Evolutionary conservation across 2,113 vertebrate genomes (phyloP).

Genomic region (Galeopterus variegatus): DNA sequence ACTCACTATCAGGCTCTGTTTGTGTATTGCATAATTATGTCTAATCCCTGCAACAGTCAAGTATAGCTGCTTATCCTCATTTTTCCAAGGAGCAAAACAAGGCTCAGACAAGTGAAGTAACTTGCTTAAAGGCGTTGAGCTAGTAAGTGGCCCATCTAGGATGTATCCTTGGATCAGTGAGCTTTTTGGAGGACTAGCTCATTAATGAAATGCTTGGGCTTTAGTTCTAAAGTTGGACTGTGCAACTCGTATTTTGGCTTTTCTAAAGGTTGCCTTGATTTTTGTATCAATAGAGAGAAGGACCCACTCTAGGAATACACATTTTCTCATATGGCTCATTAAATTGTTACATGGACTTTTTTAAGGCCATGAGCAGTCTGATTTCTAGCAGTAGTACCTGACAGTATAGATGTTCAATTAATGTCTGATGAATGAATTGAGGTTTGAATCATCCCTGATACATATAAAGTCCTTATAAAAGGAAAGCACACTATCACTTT

Average conservation of each 20-base stretch:
- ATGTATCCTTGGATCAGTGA: neutral
- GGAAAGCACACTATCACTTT: neutral
- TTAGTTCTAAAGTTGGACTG: neutral
- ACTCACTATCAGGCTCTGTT: neutral
- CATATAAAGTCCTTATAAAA: neutral
- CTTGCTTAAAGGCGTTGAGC: neutral
- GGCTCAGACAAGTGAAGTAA: neutral
- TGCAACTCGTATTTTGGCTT: neutral
- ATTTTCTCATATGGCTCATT: neutral
- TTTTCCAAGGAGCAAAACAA: neutral
- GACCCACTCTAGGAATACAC: neutral
- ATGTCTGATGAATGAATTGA: neutral
- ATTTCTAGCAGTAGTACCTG: neutral
- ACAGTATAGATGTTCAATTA: neutral
- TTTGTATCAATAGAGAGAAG: neutral
- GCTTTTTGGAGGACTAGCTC: neutral
- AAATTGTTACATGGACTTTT: neutral
- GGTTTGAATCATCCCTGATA: neutral
- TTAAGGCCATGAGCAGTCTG: neutral
- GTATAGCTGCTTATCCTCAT: neutral
- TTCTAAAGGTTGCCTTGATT: constrained; percentile 9
- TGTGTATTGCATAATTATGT: neutral
- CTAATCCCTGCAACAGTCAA: neutral
- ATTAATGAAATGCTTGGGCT: neutral
- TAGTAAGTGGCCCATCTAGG: neutral